Base-by-base conservation (phyloP, 2,113 vertebrate species). In the Symphodus melops region DNA sequence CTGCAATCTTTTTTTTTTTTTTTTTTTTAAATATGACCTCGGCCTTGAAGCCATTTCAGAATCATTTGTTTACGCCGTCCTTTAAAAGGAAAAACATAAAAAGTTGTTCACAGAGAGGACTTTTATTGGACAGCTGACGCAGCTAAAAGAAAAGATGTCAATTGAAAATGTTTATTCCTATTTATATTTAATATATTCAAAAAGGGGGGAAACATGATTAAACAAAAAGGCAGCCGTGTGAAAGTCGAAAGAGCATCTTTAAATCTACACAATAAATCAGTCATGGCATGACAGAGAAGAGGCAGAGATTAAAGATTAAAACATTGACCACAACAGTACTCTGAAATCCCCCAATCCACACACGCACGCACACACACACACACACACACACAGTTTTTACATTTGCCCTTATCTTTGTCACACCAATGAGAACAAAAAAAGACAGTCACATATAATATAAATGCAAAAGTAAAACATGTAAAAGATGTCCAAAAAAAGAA, bases 141-240 rank as follows among this genome's bases (percentile, higher is more conserved):
- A 55, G 19, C 54, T 71, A 70, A 23, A 72, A 41, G 9, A 58
- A 20, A 21, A 23, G 23, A 10, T 56, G 20, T 33, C 41, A 65
- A 46, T 28, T 21, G 9, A 72, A 72, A 58, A 46, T 63, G 1
- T 49, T 10, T 49, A 20, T 9, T 48, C 4, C 37, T 79, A 42
- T 37, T 42, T 9, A 61, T 23, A 36, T 9, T 44, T 23, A 36
- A 54, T 39, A 41, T 68, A 56, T 65, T 53, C n/a, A 14, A 53
- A 52, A 14, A 53, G 48, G 9, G 39, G 53, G 68, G 20, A 33
- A 61, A 62, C 21, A 37, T 66, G 54, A 71, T 57, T 79, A 39
- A 73, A 79, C 58, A 75, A 84, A 88, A 93, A 93, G 92, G 92
- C 92, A 91, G 79, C 81, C 82, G 72, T 68, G 92, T 93, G 92